Conservation (phyloP, 2,113 vertebrate species). For the Macquaria australasica region DNA sequence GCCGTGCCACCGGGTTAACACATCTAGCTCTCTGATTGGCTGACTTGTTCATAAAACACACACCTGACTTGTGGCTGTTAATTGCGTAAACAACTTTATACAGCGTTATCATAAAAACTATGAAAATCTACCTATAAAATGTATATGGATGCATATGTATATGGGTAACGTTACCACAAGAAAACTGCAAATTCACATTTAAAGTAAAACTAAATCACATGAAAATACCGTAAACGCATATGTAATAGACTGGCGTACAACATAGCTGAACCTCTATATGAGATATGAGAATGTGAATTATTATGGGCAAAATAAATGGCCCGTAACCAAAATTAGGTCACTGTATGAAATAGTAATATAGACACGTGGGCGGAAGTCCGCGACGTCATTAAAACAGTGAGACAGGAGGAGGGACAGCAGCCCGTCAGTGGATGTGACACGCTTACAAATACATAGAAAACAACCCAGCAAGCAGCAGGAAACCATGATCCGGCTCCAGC, state of each 20-base stretch:
- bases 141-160: background rate
- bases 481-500: constrained; percentile 58
- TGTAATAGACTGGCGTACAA: background rate
- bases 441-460: constrained; percentile 76
- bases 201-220: background rate
- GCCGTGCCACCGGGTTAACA: constrained; percentile 19
- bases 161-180: accelerated
- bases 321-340: constrained; percentile 56
- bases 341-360: constrained; percentile 59
- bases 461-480: constrained; percentile 51
- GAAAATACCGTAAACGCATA: background rate
- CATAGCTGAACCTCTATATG: background rate
- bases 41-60: background rate
- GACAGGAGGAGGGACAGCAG: constrained; percentile 53
- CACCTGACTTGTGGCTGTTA: constrained; percentile 27
- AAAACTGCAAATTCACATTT: background rate
- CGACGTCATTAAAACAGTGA: constrained; percentile 85
- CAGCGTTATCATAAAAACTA: background rate
- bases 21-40: constrained; percentile 54
- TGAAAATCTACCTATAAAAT: background rate
- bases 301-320: background rate
- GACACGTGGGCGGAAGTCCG: constrained; percentile 86
- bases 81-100: background rate
- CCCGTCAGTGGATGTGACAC: constrained; percentile 76
- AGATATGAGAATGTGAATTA: background rate